Conservation (phyloP, 2,888 invertebrate species). For the Doris montereyensis region DNA sequence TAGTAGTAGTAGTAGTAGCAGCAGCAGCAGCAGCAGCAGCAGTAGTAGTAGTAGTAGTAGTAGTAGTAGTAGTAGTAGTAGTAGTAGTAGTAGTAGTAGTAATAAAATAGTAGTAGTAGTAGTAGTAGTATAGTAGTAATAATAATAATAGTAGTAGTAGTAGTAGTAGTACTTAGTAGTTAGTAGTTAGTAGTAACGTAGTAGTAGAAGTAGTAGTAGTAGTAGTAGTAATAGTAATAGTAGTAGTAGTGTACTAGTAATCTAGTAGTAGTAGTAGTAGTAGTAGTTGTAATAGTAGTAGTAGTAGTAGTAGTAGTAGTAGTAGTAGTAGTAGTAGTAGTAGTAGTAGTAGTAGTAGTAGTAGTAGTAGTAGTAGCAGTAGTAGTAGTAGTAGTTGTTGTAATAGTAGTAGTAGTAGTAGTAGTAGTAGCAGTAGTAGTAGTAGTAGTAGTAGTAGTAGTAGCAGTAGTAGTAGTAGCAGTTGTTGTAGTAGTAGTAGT, state of each 20-base stretch:
- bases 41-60: not conserved
- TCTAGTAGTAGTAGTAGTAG: no score
- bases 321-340: not conserved
- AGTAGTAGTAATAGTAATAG: no score
- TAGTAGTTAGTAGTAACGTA: no score
- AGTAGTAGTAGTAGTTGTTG: not conserved
- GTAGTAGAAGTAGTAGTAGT: not conserved
- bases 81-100: not conserved
- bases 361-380: no score
- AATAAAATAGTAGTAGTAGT: not conserved
- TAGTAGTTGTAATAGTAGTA: no score
- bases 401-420: not conserved
- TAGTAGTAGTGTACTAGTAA: no score
- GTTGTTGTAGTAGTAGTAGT: constrained; percentile 15
- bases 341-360: no score
- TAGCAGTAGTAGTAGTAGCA: constrained; percentile 9
- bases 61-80: not conserved
- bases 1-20: constrained; percentile 1
- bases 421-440: no score
- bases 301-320: not conserved
- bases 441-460: constrained; percentile 17
- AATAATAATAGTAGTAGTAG: not conserved
- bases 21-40: not conserved
- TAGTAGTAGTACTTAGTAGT: no score
- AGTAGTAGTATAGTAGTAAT: no score